These are phyloP conservation scores for Rhadina sibilatrix DNA, from an alignment of 2,113 vertebrate genomes.

Conservation along the genomic window DNA sequence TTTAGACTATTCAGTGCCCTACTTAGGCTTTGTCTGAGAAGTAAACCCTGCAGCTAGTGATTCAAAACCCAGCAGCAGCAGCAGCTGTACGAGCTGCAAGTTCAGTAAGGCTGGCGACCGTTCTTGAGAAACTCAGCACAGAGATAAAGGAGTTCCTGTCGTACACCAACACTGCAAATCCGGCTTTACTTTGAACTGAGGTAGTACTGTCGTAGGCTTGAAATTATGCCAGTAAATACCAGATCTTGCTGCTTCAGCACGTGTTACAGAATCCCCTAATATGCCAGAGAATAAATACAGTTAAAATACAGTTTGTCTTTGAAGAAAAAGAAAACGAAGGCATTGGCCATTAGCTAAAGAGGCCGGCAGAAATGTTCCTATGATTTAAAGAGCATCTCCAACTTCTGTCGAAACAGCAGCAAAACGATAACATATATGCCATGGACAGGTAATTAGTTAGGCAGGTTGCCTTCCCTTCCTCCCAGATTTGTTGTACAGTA, in stretches of 20 bases:
- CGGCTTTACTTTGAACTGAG: conserved; percentile 85
- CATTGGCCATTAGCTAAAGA: conserved; percentile 29
- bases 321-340: conserved; percentile 54
- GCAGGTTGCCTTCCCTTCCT: conserved; percentile 58
- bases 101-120: conserved; percentile 61
- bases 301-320: conserved; percentile 58
- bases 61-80: conserved; percentile 52
- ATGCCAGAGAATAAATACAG: conserved; percentile 61
- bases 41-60: conserved; percentile 46
- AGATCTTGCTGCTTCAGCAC: conserved; percentile 65
- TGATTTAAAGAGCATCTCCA: conserved; percentile 36
- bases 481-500: conserved; percentile 1
- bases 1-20: conserved; percentile 39
- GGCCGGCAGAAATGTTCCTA: conserved; percentile 25
- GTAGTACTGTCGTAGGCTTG: conserved; percentile 85
- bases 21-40: conserved; percentile 32
- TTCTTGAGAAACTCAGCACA: conserved; percentile 79
- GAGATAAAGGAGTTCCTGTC: conserved; percentile 77
- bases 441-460: conserved; percentile 16
- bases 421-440: conserved; percentile 29
- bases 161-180: conserved; percentile 73
- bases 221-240: conserved; percentile 70
- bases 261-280: conserved; percentile 56
- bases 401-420: conserved; percentile 52
- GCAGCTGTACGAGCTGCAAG: conserved; percentile 37